Percentiles rank a stretch among this genome's conserved stretches.
Evolutionary conservation across 2,113 vertebrate genomes (phyloP).

Genomic region (Alectura lathami): DNA sequence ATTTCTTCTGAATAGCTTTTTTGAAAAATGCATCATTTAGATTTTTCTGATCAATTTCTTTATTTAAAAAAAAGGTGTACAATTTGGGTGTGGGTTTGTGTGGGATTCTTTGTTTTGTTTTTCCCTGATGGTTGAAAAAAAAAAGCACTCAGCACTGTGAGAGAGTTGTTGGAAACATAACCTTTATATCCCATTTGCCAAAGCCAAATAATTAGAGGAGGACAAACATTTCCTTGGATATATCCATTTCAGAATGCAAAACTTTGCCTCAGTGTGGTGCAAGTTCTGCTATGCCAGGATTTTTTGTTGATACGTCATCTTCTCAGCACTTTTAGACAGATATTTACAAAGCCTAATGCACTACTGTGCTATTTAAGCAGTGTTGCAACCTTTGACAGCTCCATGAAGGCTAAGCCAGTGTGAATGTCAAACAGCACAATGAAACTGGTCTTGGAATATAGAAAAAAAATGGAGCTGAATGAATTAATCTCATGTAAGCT

Average conservation of each 20-base stretch:
- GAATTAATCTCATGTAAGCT: not conserved
- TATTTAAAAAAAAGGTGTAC: not conserved
- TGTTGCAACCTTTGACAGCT: not conserved
- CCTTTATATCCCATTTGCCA: not conserved
- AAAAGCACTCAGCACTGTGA: not conserved
- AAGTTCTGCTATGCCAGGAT: not conserved
- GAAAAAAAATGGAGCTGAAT: not conserved
- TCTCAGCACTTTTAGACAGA: not conserved
- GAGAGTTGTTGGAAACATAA: not conserved
- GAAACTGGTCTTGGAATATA: not conserved
- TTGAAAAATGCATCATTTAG: not conserved
- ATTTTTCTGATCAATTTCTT: constrained; percentile 18
- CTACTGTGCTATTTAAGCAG: not conserved
- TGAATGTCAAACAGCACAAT: not conserved
- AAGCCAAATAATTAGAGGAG: not conserved
- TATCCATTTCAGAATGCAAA: not conserved
- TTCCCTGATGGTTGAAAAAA: not conserved
- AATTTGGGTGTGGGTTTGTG: not conserved
- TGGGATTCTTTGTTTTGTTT: not conserved
- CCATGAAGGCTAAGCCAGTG: not conserved
- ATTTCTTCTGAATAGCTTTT: not conserved
- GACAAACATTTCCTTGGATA: not conserved
- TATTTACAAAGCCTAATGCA: not conserved
- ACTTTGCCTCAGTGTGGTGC: not conserved
- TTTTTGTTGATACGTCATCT: constrained; percentile 1